Evolutionary conservation across 2,113 vertebrate genomes (phyloP).

Genomic region (Rissa tridactyla): DNA sequence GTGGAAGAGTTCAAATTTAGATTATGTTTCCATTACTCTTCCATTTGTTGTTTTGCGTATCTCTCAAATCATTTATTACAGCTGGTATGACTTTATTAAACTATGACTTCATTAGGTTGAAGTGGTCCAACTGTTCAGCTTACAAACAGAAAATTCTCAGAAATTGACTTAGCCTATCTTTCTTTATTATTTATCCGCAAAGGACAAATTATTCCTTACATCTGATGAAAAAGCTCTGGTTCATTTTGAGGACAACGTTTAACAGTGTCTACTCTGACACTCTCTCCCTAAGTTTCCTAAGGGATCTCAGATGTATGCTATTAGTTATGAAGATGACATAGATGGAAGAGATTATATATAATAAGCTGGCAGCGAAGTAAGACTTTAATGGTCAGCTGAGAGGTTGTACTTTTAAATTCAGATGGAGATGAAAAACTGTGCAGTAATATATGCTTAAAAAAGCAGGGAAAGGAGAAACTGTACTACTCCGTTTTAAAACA

Average conservation of each 20-base stretch:
- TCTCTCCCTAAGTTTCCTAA: not conserved
- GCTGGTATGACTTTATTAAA: not conserved
- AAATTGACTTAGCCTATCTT: not conserved
- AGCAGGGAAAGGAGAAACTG: not conserved
- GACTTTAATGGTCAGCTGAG: not conserved
- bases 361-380: not conserved
- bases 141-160: not conserved
- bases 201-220: not conserved
- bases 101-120: not conserved
- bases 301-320: not conserved
- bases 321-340: conserved; percentile 14
- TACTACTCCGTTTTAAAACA: not conserved
- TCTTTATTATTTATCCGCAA: not conserved
- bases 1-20: not conserved
- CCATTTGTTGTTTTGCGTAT: not conserved
- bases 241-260: not conserved
- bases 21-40: not conserved
- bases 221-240: not conserved
- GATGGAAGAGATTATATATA: not conserved
- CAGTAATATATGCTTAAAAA: not conserved
- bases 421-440: not conserved
- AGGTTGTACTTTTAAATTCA: not conserved
- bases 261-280: not conserved
- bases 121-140: not conserved
- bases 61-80: not conserved